These are phyloP conservation scores for Tipula unca DNA, from an alignment of 2,888 invertebrate species.

Conservation along the genomic window DNA sequence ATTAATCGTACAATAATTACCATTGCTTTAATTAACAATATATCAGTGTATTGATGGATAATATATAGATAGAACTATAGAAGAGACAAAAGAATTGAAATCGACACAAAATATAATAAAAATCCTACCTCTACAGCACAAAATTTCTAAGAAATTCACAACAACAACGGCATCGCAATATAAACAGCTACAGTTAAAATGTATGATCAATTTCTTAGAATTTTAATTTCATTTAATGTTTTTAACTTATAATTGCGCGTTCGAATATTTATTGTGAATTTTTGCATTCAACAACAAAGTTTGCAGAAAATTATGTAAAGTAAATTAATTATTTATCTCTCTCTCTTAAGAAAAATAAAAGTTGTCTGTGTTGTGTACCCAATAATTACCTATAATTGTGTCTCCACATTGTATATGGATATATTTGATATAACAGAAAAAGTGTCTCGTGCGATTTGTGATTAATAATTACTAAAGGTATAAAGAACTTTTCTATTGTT, in stretches of 20 bases:
- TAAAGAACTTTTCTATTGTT: neutral
- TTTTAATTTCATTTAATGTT: neutral
- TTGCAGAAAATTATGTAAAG: neutral
- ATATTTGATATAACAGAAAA: neutral
- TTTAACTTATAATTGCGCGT: neutral
- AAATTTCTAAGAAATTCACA: neutral
- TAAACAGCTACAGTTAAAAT: slow-evolving; percentile 1
- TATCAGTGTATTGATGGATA: neutral
- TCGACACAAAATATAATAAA: neutral
- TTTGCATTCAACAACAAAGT: neutral
- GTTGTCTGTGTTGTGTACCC: neutral
- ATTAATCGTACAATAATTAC: neutral
- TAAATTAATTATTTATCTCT: neutral
- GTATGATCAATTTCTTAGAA: slow-evolving; percentile 18
- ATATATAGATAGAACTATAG: neutral
- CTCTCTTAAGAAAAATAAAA: neutral
- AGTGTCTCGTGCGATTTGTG: neutral
- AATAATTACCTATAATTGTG: neutral
- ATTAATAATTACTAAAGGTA: neutral
- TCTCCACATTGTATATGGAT: neutral
- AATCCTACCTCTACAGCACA: neutral
- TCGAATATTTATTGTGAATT: neutral
- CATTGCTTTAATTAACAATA: neutral
- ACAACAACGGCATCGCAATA: neutral
- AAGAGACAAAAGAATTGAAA: slow-evolving; percentile 8